Base-by-base conservation (phyloP, 2,888 invertebrate genomes). In the Ochropleura leucogaster region DNA sequence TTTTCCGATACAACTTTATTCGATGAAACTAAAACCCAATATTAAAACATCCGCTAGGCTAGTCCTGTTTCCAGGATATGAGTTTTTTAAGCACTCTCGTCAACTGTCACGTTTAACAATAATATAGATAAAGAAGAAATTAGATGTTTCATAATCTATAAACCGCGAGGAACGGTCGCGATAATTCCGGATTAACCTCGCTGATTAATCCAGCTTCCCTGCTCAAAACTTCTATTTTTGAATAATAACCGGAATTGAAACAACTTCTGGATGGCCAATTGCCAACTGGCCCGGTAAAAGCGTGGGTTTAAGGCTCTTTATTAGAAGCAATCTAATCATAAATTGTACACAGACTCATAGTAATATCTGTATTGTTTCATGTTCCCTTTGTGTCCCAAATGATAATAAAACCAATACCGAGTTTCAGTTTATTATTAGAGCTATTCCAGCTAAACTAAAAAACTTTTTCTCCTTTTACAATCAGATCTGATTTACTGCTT, bases 301-400 rank as follows among this genome's bases (percentile, higher is more conserved):
- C 53, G 47, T 18, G 30, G 51, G 18, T 60, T 46, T 46, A 64
- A 20, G 12, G 47, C 57, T 59, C 46, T 75, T 53, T 68, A 68
- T 68, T 76, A 81, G 59, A 62, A 51, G 55, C 77, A 79, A 69
- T 82, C 57, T 77, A 57, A 79, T 77, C 57, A 67, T 67, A 82
- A 70, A 70, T 70, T 63, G 57, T 55, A 47, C 53, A 14, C 81
- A 64, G 18, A 30, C 53, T 68, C 57, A 67, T 44, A 80, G 82
- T 42, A 77, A 67, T 75, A 82, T 67, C 47, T 63, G 53, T 67
- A 77, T 82, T 80, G 79, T 82, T 80, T 67, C 57, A 64, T 47
- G 59, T 64, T 79, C 44, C 30, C 59, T 73, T 72, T 78, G 63
- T 70, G 44, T 47, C 62, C 62, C 65, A 66, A 74, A 74, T 14